Conservation (phyloP, 1,140 invertebrate species). For the Drosophila ercepeae region DNA sequence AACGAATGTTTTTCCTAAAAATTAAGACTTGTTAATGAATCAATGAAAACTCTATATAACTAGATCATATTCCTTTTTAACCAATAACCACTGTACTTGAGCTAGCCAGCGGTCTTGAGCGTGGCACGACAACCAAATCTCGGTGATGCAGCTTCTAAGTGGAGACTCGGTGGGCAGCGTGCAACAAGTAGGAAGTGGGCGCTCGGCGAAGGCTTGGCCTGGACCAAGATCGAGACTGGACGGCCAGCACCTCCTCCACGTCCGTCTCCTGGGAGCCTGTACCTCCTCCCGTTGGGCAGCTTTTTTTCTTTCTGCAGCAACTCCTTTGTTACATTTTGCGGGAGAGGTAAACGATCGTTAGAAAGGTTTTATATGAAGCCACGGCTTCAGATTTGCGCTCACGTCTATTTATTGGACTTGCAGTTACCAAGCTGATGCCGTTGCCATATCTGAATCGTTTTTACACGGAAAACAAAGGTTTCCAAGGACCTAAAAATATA, state of each 20-base stretch:
- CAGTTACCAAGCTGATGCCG: conserved; percentile 20
- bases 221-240: conserved; percentile 41
- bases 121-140: conserved; percentile 45
- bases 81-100: conserved; percentile 5
- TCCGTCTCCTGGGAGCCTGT: neutral
- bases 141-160: conserved; percentile 46
- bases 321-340: conserved; percentile 82
- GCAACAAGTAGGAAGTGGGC: conserved; percentile 79
- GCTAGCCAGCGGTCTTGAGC: conserved; percentile 1
- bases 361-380: conserved; percentile 77
- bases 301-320: conserved; percentile 62
- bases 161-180: conserved; percentile 33
- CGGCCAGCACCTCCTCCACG: conserved; percentile 22
- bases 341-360: conserved; percentile 82
- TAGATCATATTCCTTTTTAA: neutral
- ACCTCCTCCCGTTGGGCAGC: conserved; percentile 38
- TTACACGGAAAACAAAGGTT: conserved; percentile 4
- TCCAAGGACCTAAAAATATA: neutral
- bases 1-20: neutral
- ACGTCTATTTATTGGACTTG: conserved; percentile 78
- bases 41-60: neutral
- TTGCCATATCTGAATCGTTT: conserved; percentile 35
- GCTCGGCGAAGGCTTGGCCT: conserved; percentile 72
- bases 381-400: conserved; percentile 74
- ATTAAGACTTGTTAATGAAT: too few species aligned